A percentile compares a stretch with the other conserved stretches of the same genome.
These are phyloP conservation scores for Amphimedon queenslandica DNA, from an alignment of 37 sponge, comb jelly and placozoan species.

Conservation along the genomic window DNA sequence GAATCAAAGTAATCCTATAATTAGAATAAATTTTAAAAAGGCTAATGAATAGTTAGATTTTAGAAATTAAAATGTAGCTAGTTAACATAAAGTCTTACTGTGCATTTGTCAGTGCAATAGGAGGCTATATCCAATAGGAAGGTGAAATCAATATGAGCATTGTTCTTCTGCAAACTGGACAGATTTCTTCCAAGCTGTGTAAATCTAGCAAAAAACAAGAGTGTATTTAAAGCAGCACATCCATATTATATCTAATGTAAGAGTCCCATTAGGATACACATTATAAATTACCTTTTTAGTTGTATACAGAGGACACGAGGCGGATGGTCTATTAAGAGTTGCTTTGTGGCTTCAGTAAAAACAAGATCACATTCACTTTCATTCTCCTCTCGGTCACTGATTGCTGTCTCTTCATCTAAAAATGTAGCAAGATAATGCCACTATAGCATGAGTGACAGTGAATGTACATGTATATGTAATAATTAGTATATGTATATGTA, in stretches of 20 bases:
- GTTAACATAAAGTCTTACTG: too few relatives aligned
- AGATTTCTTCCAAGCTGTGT: slow-evolving; percentile 37
- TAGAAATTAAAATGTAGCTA: too few relatives aligned
- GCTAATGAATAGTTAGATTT: too few relatives aligned
- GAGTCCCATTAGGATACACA: not conserved
- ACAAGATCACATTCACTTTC: not conserved
- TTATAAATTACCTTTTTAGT: slow-evolving; percentile 53
- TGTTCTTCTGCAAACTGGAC: slow-evolving; percentile 65
- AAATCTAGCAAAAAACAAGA: slow-evolving; percentile 48
- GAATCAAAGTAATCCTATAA: slow-evolving; percentile 15
- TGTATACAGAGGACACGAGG: slow-evolving; percentile 83
- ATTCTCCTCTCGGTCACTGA: slow-evolving; percentile 4
- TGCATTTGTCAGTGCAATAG: slow-evolving; percentile 49
- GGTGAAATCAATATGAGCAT: slow-evolving; percentile 72
- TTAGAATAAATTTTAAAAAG: too few relatives aligned
- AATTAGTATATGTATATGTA: too few relatives aligned
- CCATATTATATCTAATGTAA: not conserved
- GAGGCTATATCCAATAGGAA: slow-evolving; percentile 76
- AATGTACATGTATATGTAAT: too few relatives aligned
- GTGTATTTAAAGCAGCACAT: not conserved
- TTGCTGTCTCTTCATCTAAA: too few relatives aligned
- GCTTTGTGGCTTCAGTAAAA: slow-evolving; percentile 54
- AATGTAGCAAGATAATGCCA: too few relatives aligned
- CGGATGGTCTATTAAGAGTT: slow-evolving; percentile 52
- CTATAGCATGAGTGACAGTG: too few relatives aligned